Base-by-base conservation (phyloP, 1,140 invertebrate species). In the Diorhabda elongata region DNA sequence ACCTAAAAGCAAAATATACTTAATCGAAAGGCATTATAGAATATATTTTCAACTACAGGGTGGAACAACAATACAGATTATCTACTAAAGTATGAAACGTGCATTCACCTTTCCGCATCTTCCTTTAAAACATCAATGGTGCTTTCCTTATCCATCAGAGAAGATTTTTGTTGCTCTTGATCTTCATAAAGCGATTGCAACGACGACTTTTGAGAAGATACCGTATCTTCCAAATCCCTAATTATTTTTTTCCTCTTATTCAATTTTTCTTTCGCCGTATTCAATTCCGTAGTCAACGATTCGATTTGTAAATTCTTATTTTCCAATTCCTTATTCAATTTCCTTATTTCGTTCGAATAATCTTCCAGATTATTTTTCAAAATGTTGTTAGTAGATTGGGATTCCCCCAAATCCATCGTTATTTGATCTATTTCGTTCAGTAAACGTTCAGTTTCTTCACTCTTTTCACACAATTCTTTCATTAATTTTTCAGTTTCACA, bases 121-220 rank as follows among this genome's bases (percentile, higher is more conserved):
- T 85, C 84, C 11, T 83, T 76, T 3, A 85, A 67, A 8, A 83
- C 83, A 65, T 85, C 83, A 63, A 85, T 81, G 72, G 85, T 83
- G 65, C 81, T 81, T 47, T 85, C 82, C 44, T 83, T 82, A 67
- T 78, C 85, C 79, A 64, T 81, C 76, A 52, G n/a, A 6, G 6
- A 52, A 52, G 3, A 52, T 26, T 71, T 71, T 41, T 84, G 72
- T 26, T 67, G 60, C 7, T 43, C 56, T 59, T 66, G 7, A 8
- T 61, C 61, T 58, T 69, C 47, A 42, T 70, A 11, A 3, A 75
- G 56, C 4, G 52, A 80, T 5, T 81, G 78, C 6, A 83, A 68
- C 73, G 83, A 79, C 65, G 83, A 79, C 6, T 81, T 81, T 73
- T 82, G 82, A 43, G 84, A 81, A 44, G 77, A 77, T 0, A 85